These are phyloP conservation scores for Phorcus lineatus DNA, from an alignment of 2,888 invertebrate species.

Conservation along the genomic window DNA sequence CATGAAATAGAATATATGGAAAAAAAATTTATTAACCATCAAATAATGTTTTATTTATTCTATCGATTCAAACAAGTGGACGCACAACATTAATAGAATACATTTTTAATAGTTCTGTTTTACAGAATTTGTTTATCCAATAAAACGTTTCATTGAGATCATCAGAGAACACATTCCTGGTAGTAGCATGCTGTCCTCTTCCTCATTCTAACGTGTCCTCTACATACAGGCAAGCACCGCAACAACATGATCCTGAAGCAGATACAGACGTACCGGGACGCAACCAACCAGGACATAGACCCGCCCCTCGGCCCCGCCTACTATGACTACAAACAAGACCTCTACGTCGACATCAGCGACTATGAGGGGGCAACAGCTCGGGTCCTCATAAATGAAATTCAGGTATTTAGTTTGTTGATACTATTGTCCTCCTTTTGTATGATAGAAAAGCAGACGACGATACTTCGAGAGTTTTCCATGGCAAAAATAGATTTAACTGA, in stretches of 20 bases:
- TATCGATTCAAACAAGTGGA: no score
- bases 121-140: no score
- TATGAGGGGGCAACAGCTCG: slow-evolving; percentile 41
- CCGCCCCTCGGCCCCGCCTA: slow-evolving; percentile 57
- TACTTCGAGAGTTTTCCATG: background rate
- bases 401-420: no score
- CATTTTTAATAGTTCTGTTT: no score
- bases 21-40: no score
- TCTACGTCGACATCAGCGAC: slow-evolving; percentile 56
- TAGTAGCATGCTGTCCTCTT: no score
- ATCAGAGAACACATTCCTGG: no score
- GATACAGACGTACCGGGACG: slow-evolving; percentile 31
- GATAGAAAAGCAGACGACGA: background rate
- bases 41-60: no score
- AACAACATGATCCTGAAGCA: slow-evolving; percentile 32
- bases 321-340: slow-evolving; percentile 44
- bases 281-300: background rate
- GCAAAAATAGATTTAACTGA: no score
- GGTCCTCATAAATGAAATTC: slow-evolving; percentile 41
- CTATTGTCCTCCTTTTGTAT: background rate
- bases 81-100: no score
- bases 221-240: slow-evolving; percentile 37
- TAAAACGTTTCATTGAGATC: no score
- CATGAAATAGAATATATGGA: no score
- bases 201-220: background rate